These are phyloP conservation scores for Carassius carassius DNA, from an alignment of 2,113 vertebrate genomes.

Conservation along the genomic window DNA sequence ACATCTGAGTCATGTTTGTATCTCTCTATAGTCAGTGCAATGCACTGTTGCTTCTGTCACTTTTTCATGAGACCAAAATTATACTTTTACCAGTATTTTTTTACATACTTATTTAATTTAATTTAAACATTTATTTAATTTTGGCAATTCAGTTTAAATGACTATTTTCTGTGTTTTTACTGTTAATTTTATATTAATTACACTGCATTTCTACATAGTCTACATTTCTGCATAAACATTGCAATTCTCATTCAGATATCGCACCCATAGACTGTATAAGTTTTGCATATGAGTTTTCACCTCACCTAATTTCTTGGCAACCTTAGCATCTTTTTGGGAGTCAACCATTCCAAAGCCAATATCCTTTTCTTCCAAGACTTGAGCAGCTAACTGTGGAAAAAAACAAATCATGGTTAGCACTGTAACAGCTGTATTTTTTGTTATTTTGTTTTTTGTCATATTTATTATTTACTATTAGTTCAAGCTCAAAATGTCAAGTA, in stretches of 20 bases:
- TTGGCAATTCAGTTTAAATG: too few relatives aligned
- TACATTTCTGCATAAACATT: background rate
- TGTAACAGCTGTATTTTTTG: background rate
- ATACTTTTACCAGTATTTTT: too few relatives aligned
- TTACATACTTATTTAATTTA: too few relatives aligned
- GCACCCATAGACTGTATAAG: background rate
- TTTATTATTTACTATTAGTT: too few relatives aligned
- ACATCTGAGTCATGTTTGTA: background rate
- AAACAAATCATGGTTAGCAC: conserved; percentile 31
- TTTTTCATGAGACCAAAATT: too few relatives aligned
- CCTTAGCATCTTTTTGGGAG: conserved; percentile 89
- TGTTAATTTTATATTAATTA: too few relatives aligned
- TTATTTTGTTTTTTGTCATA: too few relatives aligned
- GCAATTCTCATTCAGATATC: background rate
- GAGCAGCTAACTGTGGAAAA: conserved; percentile 83
- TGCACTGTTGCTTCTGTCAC: too few relatives aligned
- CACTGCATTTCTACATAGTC: background rate
- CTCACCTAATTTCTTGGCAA: conserved; percentile 92
- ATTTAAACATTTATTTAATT: too few relatives aligned
- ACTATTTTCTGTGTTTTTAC: too few relatives aligned
- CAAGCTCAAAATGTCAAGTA: too few relatives aligned
- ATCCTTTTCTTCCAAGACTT: conserved; percentile 88
- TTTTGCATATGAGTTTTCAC: background rate
- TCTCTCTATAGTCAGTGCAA: background rate
- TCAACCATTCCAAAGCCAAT: conserved; percentile 93